Evolutionary conservation across 2,797 vertebrate genomes (phyloP), one percentile per base, ranked within the genome.

Genomic region (Amblyraja radiata): DNA sequence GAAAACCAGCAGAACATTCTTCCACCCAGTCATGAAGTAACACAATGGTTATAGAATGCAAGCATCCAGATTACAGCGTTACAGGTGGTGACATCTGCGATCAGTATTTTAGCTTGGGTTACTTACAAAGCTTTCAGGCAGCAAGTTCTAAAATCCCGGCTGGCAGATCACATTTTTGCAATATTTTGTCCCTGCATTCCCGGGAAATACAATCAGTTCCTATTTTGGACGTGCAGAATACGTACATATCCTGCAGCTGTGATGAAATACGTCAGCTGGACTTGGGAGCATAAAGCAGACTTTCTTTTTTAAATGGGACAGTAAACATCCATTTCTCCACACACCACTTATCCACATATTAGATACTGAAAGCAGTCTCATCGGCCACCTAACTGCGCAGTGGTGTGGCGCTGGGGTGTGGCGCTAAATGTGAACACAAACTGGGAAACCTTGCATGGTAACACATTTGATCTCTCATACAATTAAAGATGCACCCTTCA

Each of bases 1-100:
- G 90, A 74, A 92, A 92, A 9, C 68, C 46, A 91, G 68, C 36
- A 74, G 65, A 36, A 73, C 90, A 76, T 74, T 74, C 90, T 58
- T 76, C 76, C 32, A 46, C 23, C 88, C 5, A 14, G 68, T 91
- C 54, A 73, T 16, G 74, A 91, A 54, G 21, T 28, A 54, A 23
- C 65, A 74, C 18, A 71, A 25, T 76, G 90, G 36, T 92, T 76
- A 54, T 14, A 76, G 39, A 23, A 73, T 76, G 39, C 13, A 39
- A 36, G 73, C 39, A 46, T 28, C 90, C 36, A 74, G n/a, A 71
- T 46, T 8, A 9, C 88, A 71, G 71, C 23, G 21, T 32, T 90
- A 28, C 28, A 91, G 21, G n/a, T 88, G 68, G 21, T 74, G 68
- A 54, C 68, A 68, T 7, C 61, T 90, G 6, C 36, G 28, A 25